These are phyloP conservation scores for Balaeniceps rex DNA, from an alignment of 2,113 vertebrate species.

Conservation along the genomic window DNA sequence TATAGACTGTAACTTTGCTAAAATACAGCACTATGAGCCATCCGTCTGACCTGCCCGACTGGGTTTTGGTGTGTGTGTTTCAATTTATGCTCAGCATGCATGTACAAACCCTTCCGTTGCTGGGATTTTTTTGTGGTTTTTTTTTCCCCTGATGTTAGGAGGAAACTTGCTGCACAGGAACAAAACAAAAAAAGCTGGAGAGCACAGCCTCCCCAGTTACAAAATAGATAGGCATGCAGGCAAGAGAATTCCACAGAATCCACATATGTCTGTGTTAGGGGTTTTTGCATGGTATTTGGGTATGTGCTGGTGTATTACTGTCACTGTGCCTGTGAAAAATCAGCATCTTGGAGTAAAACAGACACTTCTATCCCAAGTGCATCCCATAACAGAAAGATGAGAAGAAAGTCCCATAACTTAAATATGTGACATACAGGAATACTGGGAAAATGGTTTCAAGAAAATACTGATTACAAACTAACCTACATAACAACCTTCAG, in stretches of 20 bases:
- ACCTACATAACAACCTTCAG: not conserved
- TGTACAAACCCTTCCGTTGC: not conserved
- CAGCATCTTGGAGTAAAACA: not conserved
- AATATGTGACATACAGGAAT: accelerated
- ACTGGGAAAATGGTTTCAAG: not conserved
- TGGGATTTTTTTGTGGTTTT: not conserved
- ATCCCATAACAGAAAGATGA: not conserved
- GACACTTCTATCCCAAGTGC: not conserved
- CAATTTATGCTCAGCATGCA: not conserved
- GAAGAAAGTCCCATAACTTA: not conserved
- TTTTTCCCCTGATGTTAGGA: not conserved
- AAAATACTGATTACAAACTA: not conserved
- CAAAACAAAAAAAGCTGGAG: not conserved
- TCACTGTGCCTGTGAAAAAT: not conserved
- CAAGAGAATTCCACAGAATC: not conserved
- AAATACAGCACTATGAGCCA: not conserved
- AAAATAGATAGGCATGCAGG: not conserved
- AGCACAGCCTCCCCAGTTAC: not conserved
- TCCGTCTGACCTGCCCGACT: not conserved
- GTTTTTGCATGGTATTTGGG: not conserved
- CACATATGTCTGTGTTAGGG: accelerated
- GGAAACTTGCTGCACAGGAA: not conserved
- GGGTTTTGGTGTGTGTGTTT: not conserved
- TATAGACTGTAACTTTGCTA: not conserved
- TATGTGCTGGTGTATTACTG: not conserved